phyloP scores from a whole-genome alignment of 2,113 vertebrate species.

The Bubalus kerabau region DNA sequence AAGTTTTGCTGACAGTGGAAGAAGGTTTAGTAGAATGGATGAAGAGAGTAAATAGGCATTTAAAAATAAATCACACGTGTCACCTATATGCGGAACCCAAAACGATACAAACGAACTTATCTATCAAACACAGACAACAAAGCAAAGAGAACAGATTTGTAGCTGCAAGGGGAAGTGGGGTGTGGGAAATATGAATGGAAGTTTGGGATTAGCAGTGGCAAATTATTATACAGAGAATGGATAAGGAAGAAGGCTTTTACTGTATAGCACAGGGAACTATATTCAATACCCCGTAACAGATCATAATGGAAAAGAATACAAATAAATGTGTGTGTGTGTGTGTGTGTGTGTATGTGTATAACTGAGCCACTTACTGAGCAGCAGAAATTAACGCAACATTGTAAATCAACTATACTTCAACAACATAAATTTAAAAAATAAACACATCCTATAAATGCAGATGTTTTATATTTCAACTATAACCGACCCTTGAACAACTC shows the following conservation, averaged over 20 bases:
- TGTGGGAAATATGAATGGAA: background rate
- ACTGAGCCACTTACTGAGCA: background rate
- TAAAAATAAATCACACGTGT: background rate
- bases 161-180: too few species aligned
- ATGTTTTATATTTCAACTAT: background rate
- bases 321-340: background rate
- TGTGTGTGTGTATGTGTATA: background rate
- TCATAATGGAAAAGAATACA: background rate
- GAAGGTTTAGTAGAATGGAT: accelerated
- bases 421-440: background rate
- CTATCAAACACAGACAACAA: background rate
- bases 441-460: background rate
- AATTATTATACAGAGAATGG: background rate
- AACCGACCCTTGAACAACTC: too few species aligned
- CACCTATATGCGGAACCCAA: background rate
- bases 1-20: background rate
- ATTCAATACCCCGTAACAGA: background rate
- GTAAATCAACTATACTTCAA: background rate
- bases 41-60: background rate
- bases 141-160: background rate
- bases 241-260: background rate
- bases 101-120: background rate
- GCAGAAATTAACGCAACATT: background rate
- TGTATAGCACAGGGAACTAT: background rate
- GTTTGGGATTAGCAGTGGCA: background rate